Percentiles rank a stretch among this genome's conserved stretches.
Evolutionary conservation across 2,888 invertebrate species (phyloP).

Genomic region (Laothoe populi): DNA sequence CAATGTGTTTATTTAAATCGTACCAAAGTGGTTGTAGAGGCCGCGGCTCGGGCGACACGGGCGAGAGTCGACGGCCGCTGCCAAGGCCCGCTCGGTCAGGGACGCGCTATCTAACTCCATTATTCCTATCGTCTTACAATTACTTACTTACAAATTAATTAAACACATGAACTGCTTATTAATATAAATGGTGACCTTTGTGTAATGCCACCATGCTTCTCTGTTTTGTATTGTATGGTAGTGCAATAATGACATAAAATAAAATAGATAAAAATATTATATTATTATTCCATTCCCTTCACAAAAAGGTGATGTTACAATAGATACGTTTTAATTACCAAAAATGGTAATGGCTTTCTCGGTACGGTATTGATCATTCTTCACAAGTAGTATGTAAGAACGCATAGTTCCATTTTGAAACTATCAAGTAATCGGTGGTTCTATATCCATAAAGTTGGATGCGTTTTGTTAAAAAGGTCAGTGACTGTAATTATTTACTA

Average conservation of each 20-base stretch:
- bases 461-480: no score
- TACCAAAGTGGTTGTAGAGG: constrained; percentile 40
- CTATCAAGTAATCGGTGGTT: no score
- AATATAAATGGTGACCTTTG: background rate
- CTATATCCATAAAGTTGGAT: no score
- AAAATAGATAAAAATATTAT: background rate
- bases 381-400: no score
- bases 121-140: constrained; percentile 42
- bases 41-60: constrained; percentile 36
- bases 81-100: constrained; percentile 80
- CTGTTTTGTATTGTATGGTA: background rate
- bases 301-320: background rate
- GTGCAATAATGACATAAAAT: background rate
- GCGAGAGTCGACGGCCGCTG: constrained; percentile 70
- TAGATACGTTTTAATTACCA: no score
- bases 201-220: background rate
- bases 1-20: constrained; percentile 27
- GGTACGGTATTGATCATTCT: no score
- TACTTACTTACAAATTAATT: constrained; percentile 28
- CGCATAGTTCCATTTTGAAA: no score
- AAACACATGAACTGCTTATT: constrained; percentile 1
- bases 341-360: no score
- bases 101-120: constrained; percentile 72
- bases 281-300: background rate
- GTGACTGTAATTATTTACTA: no score